Evolutionary conservation across 1,140 invertebrate genomes (phyloP).

Genomic region (Drosophila teissieri): DNA sequence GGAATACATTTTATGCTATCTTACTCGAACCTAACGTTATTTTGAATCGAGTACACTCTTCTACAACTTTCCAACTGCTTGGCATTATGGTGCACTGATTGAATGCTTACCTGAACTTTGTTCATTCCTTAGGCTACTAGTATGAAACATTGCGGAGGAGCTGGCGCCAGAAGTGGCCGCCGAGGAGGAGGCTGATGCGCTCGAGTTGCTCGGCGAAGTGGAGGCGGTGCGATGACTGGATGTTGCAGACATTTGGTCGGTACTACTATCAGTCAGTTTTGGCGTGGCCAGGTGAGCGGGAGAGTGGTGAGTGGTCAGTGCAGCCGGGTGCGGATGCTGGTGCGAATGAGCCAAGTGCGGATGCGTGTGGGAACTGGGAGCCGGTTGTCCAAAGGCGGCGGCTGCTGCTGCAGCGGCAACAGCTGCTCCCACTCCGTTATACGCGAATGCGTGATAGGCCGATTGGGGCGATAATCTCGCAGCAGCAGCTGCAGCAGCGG

Average conservation of each 20-base stretch:
- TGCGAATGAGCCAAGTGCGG: constrained; percentile 60
- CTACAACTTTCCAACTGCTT: background rate
- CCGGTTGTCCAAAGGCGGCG: constrained; percentile 59
- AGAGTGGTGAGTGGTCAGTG: constrained; percentile 52
- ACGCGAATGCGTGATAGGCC: constrained; percentile 73
- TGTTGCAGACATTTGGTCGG: constrained; percentile 75
- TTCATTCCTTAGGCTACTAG: constrained; percentile 83
- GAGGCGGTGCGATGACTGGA: constrained; percentile 74
- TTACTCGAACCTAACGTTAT: too few relatives aligned
- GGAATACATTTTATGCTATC: too few relatives aligned
- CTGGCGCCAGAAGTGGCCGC: constrained; percentile 46
- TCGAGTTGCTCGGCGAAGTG: constrained; percentile 70
- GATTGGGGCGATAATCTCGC: constrained; percentile 67
- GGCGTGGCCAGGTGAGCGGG: constrained; percentile 69
- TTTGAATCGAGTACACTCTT: too few relatives aligned
- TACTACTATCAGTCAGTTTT: constrained; percentile 80
- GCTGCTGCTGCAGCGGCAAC: constrained; percentile 72
- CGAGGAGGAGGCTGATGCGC: constrained; percentile 52
- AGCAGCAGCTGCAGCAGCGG: constrained; percentile 38
- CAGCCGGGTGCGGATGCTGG: constrained; percentile 56
- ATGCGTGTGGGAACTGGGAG: constrained; percentile 50
- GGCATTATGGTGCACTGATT: background rate
- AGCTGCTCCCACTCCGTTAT: constrained; percentile 76
- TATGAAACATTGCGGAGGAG: constrained; percentile 78
- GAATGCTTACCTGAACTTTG: constrained; percentile 77